phyloP scores from a whole-genome alignment of 2,113 vertebrate species.

The Campylomormyrus tamandua region DNA sequence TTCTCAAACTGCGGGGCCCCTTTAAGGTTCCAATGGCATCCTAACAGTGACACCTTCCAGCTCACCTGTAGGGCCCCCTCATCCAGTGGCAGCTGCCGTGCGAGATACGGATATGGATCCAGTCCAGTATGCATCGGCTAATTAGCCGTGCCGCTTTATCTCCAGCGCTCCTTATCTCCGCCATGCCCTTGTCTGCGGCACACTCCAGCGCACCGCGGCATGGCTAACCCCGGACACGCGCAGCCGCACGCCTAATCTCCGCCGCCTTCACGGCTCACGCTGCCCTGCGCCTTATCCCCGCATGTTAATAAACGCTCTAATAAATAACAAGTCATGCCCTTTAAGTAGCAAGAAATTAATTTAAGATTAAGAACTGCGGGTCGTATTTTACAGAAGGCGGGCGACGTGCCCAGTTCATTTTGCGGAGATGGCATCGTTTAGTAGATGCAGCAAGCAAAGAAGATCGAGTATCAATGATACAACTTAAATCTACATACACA shows the following conservation, averaged over 20 bases:
- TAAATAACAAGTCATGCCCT: neutral
- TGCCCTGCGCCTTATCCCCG: neutral
- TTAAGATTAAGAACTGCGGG: neutral
- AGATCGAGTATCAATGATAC: neutral
- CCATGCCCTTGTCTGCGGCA: constrained; percentile 16
- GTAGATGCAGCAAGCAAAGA: neutral
- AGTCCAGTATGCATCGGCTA: constrained; percentile 63
- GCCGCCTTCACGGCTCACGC: neutral
- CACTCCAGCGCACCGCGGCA: neutral
- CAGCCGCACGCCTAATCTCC: neutral
- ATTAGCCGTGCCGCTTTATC: constrained; percentile 60
- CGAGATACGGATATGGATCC: constrained; percentile 48
- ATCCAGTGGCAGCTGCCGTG: constrained; percentile 44
- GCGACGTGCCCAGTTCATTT: neutral
- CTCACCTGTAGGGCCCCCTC: constrained; percentile 48
- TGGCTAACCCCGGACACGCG: neutral
- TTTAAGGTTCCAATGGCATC: neutral
- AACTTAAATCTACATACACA: neutral
- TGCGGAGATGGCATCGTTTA: neutral
- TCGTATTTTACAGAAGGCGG: neutral
- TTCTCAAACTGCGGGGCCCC: neutral
- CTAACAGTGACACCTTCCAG: neutral
- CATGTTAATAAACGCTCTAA: neutral
- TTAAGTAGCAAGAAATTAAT: neutral
- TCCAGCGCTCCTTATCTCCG: constrained; percentile 50